Evolutionary conservation across 2,888 invertebrate genomes (phyloP).

Genomic region (Homarus gammarus): DNA sequence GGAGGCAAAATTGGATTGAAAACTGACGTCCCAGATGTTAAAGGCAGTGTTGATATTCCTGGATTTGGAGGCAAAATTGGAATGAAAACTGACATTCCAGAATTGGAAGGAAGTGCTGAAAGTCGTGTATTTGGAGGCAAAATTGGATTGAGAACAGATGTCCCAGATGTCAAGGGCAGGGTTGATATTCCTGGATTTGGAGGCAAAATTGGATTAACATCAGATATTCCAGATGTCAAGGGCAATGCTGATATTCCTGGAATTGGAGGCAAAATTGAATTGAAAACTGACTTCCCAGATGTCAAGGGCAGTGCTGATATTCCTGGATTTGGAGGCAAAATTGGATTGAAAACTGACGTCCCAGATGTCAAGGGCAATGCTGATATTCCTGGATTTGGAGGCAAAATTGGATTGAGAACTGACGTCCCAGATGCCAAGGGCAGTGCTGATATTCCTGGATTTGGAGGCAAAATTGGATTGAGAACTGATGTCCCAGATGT

Average conservation of each 20-base stretch:
- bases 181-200: background rate
- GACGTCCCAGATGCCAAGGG: background rate
- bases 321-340: background rate
- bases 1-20: background rate
- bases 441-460: background rate
- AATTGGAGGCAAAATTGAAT: background rate
- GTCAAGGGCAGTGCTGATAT: background rate
- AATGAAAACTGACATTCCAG: slow-evolving; percentile 12
- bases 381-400: background rate
- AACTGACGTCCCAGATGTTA: slow-evolving; percentile 13
- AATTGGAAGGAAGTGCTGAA: background rate
- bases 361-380: background rate
- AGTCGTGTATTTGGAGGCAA: background rate
- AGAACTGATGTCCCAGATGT: background rate
- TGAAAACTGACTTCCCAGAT: background rate
- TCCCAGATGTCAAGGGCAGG: background rate
- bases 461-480: background rate
- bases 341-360: background rate
- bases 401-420: background rate
- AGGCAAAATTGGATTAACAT: background rate
- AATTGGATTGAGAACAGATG: background rate
- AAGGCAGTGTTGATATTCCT: slow-evolving; percentile 20
- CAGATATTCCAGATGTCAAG: background rate
- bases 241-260: background rate
- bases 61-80: slow-evolving; percentile 31